Conservation (phyloP, 2,888 invertebrate species). For the Junonia oenone region DNA sequence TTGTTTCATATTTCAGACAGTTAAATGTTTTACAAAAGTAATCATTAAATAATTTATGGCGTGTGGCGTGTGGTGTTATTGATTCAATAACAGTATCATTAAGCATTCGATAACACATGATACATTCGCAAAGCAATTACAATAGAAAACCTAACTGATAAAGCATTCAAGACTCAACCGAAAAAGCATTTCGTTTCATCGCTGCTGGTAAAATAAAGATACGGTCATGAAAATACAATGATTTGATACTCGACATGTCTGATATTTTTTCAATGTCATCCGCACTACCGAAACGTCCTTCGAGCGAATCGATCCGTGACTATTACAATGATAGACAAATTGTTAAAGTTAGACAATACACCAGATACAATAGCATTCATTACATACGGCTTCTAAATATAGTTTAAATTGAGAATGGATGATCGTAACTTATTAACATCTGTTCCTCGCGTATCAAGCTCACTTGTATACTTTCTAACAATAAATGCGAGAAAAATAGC, state of each 20-base stretch:
- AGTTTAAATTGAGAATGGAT: background rate
- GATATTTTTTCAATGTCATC: constrained; percentile 25
- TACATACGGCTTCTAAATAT: constrained; percentile 15
- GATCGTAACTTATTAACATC: background rate
- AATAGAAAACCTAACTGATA: no score
- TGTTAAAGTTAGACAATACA: constrained; percentile 25
- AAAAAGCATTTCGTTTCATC: background rate
- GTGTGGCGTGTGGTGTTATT: no score
- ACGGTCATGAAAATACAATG: background rate
- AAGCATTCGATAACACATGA: no score
- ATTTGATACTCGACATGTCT: background rate
- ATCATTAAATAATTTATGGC: no score
- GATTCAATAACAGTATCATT: no score
- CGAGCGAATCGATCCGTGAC: constrained; percentile 34
- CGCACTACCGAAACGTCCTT: constrained; percentile 30
- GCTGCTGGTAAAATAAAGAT: background rate
- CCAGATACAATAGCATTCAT: constrained; percentile 7
- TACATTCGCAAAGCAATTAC: no score
- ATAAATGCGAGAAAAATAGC: background rate
- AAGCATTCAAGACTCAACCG: background rate
- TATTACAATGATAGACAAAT: constrained; percentile 29
- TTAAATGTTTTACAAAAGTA: no score
- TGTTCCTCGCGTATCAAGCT: background rate
- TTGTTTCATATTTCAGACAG: no score
- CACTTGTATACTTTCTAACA: background rate